A percentile compares a stretch with the other conserved stretches of the same genome.
Evolutionary conservation across 2,888 invertebrate species (phyloP).

Genomic region (Pinctada fucata): DNA sequence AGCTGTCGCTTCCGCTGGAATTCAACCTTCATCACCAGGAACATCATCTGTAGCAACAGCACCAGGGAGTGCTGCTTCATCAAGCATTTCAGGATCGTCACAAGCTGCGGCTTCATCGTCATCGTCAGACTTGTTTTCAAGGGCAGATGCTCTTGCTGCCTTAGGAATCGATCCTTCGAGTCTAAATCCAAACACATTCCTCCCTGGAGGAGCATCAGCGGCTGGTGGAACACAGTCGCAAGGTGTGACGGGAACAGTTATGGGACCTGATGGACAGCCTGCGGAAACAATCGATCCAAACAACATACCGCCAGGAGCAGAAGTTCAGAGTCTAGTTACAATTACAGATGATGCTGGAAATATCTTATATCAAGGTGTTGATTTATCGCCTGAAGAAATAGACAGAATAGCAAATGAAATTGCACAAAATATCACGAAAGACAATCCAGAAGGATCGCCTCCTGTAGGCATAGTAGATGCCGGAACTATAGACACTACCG

Average conservation of each 20-base stretch:
- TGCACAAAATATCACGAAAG: slow-evolving; percentile 8
- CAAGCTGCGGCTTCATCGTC: too few relatives aligned
- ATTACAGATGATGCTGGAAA: slow-evolving; percentile 2
- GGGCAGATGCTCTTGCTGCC: neutral
- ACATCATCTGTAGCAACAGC: neutral
- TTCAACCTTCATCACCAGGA: neutral
- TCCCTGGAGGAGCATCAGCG: neutral
- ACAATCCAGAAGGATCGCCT: neutral
- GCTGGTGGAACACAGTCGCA: neutral
- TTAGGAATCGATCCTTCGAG: neutral
- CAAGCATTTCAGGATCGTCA: too few relatives aligned
- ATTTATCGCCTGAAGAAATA: neutral
- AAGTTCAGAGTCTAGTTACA: slow-evolving; percentile 1
- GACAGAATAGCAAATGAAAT: slow-evolving; percentile 12
- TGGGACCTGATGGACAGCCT: neutral
- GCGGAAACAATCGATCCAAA: neutral
- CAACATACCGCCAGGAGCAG: neutral
- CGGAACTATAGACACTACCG: neutral
- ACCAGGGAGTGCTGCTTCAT: neutral
- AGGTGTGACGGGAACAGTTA: neutral
- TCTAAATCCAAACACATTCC: neutral
- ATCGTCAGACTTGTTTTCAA: neutral
- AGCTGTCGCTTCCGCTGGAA: neutral
- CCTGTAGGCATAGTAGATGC: neutral
- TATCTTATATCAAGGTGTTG: neutral